Percentiles rank a stretch among this genome's conserved stretches.
These are phyloP conservation scores for Callocephalon fimbriatum DNA, from an alignment of 2,113 vertebrate species.

Conservation along the genomic window DNA sequence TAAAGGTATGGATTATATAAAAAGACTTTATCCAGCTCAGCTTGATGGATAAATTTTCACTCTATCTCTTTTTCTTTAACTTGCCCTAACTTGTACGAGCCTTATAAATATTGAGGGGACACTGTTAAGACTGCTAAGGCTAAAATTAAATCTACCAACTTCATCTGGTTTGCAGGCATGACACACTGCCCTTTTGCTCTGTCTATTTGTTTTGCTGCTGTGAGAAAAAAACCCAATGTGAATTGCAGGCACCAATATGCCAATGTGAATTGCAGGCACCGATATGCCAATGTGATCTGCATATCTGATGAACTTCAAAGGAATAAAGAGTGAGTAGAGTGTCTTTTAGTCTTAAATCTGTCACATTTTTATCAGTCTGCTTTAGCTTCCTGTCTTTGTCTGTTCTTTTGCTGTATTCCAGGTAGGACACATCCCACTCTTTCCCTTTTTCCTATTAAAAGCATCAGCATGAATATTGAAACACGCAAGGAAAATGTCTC, in stretches of 20 bases:
- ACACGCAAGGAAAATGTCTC: background rate
- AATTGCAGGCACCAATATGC: background rate
- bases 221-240: background rate
- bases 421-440: background rate
- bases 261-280: background rate
- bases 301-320: background rate
- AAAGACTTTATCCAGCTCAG: background rate
- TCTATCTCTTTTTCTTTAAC: background rate
- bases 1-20: background rate
- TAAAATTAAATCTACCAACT: slow-evolving; percentile 27
- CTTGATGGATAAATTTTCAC: background rate
- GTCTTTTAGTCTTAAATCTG: background rate
- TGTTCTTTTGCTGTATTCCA: background rate
- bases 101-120: slow-evolving; percentile 51
- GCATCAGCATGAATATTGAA: background rate
- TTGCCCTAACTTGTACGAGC: background rate
- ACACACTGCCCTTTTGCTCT: background rate
- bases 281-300: background rate
- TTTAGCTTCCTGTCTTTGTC: background rate
- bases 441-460: background rate
- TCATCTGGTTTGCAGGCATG: background rate
- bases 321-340: background rate
- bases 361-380: background rate
- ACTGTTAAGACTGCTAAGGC: background rate
- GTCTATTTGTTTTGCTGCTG: background rate